Evolutionary conservation across 92 coral and sea anemone species (phyloP), one percentile per base, ranked within the genome.

Genomic region (Phenganax subtilis): DNA sequence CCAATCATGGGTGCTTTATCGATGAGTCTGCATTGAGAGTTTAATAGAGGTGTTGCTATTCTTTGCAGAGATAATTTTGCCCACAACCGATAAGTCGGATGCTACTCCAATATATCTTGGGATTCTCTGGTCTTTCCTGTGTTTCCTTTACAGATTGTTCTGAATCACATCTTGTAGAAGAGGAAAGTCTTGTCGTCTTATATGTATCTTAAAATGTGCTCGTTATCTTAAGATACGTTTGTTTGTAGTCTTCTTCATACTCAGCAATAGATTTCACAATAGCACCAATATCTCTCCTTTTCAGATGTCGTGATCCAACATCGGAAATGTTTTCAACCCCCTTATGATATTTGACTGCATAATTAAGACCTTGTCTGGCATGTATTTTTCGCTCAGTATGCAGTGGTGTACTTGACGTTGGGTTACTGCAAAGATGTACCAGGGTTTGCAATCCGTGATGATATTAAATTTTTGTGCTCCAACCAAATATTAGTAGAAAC

Each of bases 1-100:
- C 75, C 75, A 28, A 70, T 70, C 75, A 1, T 70, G 55, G 8
- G 75, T n/a, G 75, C 55, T 51, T 70, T 70, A 53, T 70, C 53
- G 31, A 70, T 53, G 9, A 70, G 28, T 70, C 55, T 70, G 6
- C 55, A 7, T 52, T 11, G 52, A 27, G 4, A 27, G 6, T 20
- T 52, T 1, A 27, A 55, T 20, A 1, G 55, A 1, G 76, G 76
- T 5, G 29, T 20, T 5, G 29, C 57, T 71, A 2, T 37, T 70
- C 75, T 25, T 70, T 51, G 14, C 4, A 70, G 11, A 70, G 55
- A 70, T 70, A 1, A 70, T 27, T 9, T 14, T 53, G 6, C 53
- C 44, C 8, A 70, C 75, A 51, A 70, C 75, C 3, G 75, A 70
- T 51, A 70, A 17, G 4, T 15, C 55, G 53, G 75, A 27, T 70